Base-by-base conservation (phyloP, 2,797 vertebrate genomes). In the Sebastes steindachneri region DNA sequence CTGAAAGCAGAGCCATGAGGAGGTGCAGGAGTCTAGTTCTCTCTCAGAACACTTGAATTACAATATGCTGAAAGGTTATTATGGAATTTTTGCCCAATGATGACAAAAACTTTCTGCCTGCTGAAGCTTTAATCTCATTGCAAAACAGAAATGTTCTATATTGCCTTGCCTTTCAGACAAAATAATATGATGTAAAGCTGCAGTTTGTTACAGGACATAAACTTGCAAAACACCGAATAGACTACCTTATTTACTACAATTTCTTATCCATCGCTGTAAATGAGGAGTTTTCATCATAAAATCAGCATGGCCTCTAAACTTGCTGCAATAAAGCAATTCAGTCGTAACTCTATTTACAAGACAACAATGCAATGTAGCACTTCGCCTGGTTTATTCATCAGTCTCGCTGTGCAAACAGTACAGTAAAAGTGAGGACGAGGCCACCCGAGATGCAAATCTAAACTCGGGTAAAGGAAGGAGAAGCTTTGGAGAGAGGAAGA, bases 361-460 rank as follows among this genome's bases (percentile, higher is more conserved):
- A 71, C 11, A 25, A 25, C 5, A 57, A 10, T 33, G 7, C 19
- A 26, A 63, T 4, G 26, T 15, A 33, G 28, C 21, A 14, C 70
- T 75, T 41, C 5, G 29, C n/a, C 57, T 45, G 9, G 11, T 26
- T 59, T 29, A 71, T 4, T 63, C 19, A 45, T 71, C 35, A 21
- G 23, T 62, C 29, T 60, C 59, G 55, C 48, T 51, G 35, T 73
- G 66, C 14, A 53, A 33, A 64, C 35, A 10, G 21, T 88, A 90
- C 86, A 89, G 79, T 87, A 64, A 86, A 86, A 75, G 57, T 54
- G 72, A 73, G 54, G 35, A 0, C 6, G 58, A 77, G 67, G 79
- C 77, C 76, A 89, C 79, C 84, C 73, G 85, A 83, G 83, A 92
- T 17, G 41, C 28, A 54, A 79, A 77, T 71, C 62, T 65, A 19